Conservation (phyloP, 1,140 invertebrate species). For the Meloidogyne hapla region DNA sequence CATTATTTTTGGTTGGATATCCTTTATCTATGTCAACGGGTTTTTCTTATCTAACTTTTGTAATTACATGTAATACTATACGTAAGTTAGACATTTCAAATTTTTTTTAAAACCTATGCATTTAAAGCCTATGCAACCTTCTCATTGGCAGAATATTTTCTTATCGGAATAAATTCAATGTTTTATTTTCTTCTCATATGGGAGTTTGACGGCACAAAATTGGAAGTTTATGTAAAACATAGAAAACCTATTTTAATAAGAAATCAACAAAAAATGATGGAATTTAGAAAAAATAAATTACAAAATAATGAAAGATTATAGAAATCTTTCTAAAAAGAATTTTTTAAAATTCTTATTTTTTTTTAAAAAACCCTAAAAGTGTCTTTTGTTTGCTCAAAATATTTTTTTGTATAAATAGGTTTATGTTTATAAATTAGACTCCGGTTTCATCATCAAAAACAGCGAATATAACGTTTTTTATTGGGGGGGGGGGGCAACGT, state of each 20-base stretch:
- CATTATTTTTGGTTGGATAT: conserved; percentile 42
- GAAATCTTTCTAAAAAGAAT: no score
- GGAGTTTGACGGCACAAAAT: conserved; percentile 29
- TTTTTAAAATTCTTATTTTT: no score
- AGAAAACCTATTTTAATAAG: neutral
- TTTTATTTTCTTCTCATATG: conserved; percentile 36
- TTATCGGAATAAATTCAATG: conserved; percentile 29
- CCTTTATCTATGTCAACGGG: conserved; percentile 44
- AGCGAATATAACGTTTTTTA: no score
- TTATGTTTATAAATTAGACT: no score
- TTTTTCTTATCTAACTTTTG: conserved; percentile 42
- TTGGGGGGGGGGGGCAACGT: no score
- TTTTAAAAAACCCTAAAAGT: no score
- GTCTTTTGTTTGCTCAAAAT: no score
- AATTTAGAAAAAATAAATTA: neutral
- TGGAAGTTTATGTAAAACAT: conserved; percentile 15
- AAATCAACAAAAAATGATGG: neutral
- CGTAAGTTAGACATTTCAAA: conserved; percentile 19
- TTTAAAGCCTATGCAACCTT: conserved; percentile 48
- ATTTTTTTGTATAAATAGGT: no score
- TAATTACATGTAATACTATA: conserved; percentile 32
- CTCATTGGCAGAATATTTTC: conserved; percentile 48
- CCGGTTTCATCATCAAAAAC: no score
- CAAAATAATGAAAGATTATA: no score
- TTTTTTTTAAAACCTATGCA: neutral